phyloP scores from a whole-genome alignment of 2,113 vertebrate species.

The Rhineura floridana region DNA sequence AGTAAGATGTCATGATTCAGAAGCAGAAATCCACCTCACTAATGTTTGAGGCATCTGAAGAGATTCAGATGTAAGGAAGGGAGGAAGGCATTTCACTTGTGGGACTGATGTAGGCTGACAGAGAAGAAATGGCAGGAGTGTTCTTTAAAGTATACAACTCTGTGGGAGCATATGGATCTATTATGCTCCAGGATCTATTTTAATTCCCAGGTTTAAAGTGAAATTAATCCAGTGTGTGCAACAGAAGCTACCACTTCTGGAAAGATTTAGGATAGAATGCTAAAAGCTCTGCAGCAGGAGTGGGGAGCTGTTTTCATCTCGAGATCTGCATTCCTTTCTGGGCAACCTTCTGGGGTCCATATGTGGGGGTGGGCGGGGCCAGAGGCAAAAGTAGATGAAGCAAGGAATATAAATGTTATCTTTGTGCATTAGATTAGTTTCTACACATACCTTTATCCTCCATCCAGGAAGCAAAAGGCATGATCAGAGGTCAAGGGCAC shows the following conservation, averaged over 20 bases:
- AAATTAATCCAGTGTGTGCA: neutral
- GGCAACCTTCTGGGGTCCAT: no score
- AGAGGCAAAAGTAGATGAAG: no score
- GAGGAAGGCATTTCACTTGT: neutral
- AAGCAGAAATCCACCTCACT: neutral
- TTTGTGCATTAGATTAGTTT: no score
- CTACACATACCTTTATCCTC: no score
- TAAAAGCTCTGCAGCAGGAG: no score
- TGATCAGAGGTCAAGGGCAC: no score
- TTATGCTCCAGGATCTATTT: neutral
- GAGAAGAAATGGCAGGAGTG: neutral
- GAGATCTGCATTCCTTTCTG: no score
- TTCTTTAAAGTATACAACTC: neutral
- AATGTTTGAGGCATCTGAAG: neutral
- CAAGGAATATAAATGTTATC: no score
- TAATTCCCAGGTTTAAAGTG: neutral
- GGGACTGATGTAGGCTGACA: neutral
- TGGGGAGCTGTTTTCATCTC: no score
- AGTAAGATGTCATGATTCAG: neutral
- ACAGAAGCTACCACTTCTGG: neutral
- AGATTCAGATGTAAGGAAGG: neutral
- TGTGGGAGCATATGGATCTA: neutral
- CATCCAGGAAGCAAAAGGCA: no score
- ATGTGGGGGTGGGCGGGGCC: no score
- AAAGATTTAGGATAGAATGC: neutral